These are phyloP conservation scores for Heptranchias perlo DNA, from an alignment of 2,113 vertebrate species.

Conservation along the genomic window DNA sequence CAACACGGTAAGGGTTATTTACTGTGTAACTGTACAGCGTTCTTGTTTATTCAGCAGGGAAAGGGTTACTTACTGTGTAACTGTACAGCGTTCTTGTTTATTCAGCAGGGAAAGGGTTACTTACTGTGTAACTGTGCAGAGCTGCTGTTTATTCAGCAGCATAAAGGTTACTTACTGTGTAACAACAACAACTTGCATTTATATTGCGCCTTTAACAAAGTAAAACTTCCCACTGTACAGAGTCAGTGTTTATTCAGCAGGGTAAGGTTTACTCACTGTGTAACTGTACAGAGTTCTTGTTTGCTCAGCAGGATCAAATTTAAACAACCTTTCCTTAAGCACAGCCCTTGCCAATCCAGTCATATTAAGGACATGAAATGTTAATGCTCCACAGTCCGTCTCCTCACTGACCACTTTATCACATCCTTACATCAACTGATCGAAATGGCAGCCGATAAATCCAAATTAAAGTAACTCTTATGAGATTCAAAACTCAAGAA, in stretches of 20 bases:
- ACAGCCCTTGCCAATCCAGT: not conserved
- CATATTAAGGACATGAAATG: slow-evolving; percentile 17
- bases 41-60: not conserved
- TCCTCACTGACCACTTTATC: slow-evolving; percentile 13
- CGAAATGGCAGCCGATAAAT: not conserved
- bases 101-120: not conserved
- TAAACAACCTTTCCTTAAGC: slow-evolving; percentile 5
- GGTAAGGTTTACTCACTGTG: not conserved
- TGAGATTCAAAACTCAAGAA: not conserved
- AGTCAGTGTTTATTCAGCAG: not conserved
- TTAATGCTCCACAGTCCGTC: not conserved
- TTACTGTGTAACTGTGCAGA: not conserved
- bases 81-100: not conserved
- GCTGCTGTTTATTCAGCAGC: not conserved
- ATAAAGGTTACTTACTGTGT: not conserved
- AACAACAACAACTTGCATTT: no score
- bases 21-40: not conserved
- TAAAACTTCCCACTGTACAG: no score
- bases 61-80: not conserved
- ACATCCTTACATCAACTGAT: not conserved
- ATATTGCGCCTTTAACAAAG: no score
- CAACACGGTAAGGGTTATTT: not conserved
- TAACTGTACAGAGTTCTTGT: not conserved
- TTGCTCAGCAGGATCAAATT: slow-evolving; percentile 10
- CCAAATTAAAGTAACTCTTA: slow-evolving; percentile 15